A percentile compares a stretch with the other conserved stretches of the same genome.
phyloP scores from a whole-genome alignment of 2,888 invertebrate species.

The Tipula helvola region DNA sequence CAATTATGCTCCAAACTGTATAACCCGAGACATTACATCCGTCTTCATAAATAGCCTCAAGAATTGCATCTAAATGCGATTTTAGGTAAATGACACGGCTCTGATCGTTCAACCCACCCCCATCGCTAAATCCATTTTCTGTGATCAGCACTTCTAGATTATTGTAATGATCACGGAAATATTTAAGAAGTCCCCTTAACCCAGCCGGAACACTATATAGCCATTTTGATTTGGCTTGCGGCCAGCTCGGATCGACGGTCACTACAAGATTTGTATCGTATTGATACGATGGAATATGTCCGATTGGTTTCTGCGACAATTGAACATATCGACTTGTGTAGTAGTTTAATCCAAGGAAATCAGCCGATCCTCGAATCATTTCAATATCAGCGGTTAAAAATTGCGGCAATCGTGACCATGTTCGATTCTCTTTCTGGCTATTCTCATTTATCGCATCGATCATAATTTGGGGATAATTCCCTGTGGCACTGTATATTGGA shows the following conservation, averaged over 20 bases:
- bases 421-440: slow-evolving; percentile 25
- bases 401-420: slow-evolving; percentile 23
- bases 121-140: slow-evolving; percentile 42
- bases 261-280: slow-evolving; percentile 34
- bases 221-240: slow-evolving; percentile 24
- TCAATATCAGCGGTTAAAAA: slow-evolving; percentile 5
- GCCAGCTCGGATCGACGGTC: slow-evolving; percentile 23
- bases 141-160: slow-evolving; percentile 35
- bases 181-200: slow-evolving; percentile 20
- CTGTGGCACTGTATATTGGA: slow-evolving; percentile 25
- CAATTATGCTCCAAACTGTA: slow-evolving; percentile 48
- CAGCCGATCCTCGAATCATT: slow-evolving; percentile 22
- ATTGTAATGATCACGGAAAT: background rate
- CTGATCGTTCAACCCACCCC: slow-evolving; percentile 23
- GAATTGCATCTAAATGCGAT: slow-evolving; percentile 34
- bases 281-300: slow-evolving; percentile 37
- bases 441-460: slow-evolving; percentile 25
- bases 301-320: slow-evolving; percentile 18
- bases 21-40: slow-evolving; percentile 40
- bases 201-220: slow-evolving; percentile 26
- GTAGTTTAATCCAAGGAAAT: slow-evolving; percentile 27
- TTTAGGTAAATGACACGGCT: slow-evolving; percentile 23
- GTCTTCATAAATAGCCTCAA: slow-evolving; percentile 38
- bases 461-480: slow-evolving; percentile 28
- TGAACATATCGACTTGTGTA: slow-evolving; percentile 23